Conservation (phyloP, 2,113 vertebrate species). For the Rhinopomastus cyanomelas region DNA sequence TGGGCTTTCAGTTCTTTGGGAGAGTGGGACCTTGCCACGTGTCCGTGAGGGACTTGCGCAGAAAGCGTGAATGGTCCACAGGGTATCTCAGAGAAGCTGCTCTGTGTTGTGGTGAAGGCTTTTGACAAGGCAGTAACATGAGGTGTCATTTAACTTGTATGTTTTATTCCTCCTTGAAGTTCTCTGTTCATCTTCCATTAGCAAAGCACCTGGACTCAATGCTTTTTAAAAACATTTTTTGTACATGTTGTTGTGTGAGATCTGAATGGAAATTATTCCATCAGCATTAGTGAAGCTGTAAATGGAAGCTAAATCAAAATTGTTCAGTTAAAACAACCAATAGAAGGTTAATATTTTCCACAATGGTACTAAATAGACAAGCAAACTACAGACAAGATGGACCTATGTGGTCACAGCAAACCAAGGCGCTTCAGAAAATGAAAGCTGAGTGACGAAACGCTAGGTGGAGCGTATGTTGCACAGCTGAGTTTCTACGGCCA, state of each 20-base stretch:
- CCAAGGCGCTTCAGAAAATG: background rate
- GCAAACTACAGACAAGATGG: background rate
- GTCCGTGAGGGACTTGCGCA: rapidly evolving
- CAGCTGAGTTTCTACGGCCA: background rate
- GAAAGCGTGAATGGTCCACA: background rate
- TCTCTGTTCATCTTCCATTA: rapidly evolving
- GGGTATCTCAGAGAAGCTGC: background rate
- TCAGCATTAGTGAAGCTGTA: background rate
- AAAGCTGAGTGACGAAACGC: constrained; percentile 22
- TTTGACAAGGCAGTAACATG: background rate
- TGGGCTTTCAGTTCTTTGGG: background rate
- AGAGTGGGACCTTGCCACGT: background rate
- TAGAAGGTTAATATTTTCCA: background rate
- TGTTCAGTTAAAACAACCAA: background rate
- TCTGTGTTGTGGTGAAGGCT: background rate
- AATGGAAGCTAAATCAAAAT: background rate
- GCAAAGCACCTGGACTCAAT: background rate
- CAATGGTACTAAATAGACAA: background rate
- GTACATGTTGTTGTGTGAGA: background rate
- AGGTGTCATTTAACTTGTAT: background rate
- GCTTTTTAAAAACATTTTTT: background rate
- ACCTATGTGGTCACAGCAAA: background rate
- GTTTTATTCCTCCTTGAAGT: background rate
- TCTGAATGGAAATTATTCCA: background rate
- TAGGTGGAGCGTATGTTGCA: constrained; percentile 64